Evolutionary conservation across 1,140 invertebrate species (phyloP), one percentile per base, ranked within the genome.

Genomic region (Zaprionus capensis): DNA sequence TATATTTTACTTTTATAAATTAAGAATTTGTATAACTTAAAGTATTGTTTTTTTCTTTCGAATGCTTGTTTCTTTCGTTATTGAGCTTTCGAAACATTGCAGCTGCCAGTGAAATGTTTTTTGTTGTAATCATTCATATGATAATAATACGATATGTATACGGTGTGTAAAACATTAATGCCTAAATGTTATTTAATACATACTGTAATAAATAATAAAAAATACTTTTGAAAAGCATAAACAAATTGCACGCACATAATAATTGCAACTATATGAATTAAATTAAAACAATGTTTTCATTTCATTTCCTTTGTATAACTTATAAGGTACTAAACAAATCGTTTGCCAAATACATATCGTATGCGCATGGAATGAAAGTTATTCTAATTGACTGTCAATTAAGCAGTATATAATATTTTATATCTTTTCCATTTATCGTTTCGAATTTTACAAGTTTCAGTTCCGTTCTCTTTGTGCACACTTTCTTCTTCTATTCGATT

Each of bases 201-300:
- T 75, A 71, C 53, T 79, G 46, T 51, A 51, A 85, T 85, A 85
- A 85, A 81, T 85, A 85, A 75, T 84, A 81, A 91, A 90, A 77
- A 85, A 90, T 90, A 90, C 85, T 90, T 90, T 90, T 90, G 57
- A 80, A 90, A 90, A 90, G 85, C 85, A 90, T 86, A 85, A 90
- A 90, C 74, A 90, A 79, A 90, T 90, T 90, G 85, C 85, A 90
- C 85, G 53, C 81, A 85, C 51, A 55, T 90, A 87, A 87, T 81
- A 87, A 77, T 87, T 87, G 83, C 80, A 86, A 78, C 70, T 80
- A 81, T 64, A 75, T 80, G 65, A 80, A 77, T 82, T 82, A 76
- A 69, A 69, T 71, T 69, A 76, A 76, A 74, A 88, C 78, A 85
- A 85, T 74, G 64, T 73, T 71, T 76, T 70, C 64, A 41, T 15